Conservation (phyloP, 2,888 invertebrate genomes). For the Bruchidius siliquastri region DNA sequence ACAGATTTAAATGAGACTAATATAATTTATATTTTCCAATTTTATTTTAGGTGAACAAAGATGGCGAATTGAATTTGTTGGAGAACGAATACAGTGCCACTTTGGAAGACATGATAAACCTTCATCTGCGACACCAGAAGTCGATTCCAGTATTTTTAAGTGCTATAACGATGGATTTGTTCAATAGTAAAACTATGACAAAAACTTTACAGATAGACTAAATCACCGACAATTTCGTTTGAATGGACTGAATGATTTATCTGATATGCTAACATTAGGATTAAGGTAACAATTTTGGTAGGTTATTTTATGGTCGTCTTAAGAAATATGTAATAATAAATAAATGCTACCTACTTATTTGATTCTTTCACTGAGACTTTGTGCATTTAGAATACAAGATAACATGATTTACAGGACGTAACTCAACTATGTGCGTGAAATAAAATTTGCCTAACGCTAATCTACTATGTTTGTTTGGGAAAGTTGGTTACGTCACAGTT, state of each 20-base stretch:
- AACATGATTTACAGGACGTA: too few relatives aligned
- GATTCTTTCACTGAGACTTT: too few relatives aligned
- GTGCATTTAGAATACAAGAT: too few relatives aligned
- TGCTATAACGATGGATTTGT: constrained; percentile 78
- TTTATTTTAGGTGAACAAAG: constrained; percentile 51
- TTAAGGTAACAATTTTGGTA: neutral
- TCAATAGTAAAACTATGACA: constrained; percentile 63
- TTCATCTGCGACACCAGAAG: constrained; percentile 72
- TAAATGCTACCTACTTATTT: neutral
- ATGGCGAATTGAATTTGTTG: constrained; percentile 75
- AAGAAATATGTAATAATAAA: neutral
- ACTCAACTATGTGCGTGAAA: too few relatives aligned
- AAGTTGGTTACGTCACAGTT: too few relatives aligned
- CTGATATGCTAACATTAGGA: too few relatives aligned
- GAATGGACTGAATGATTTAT: neutral
- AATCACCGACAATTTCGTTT: too few relatives aligned
- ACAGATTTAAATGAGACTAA: too few relatives aligned
- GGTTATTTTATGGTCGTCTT: neutral
- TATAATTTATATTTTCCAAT: too few relatives aligned
- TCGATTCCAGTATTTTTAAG: constrained; percentile 87
- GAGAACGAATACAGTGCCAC: constrained; percentile 79
- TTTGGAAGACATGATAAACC: constrained; percentile 67
- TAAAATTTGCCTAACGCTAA: too few relatives aligned
- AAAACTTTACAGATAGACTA: constrained; percentile 1
- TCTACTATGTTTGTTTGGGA: too few relatives aligned